phyloP scores from a whole-genome alignment of 2,113 vertebrate species.

The Eubucco bourcierii region DNA sequence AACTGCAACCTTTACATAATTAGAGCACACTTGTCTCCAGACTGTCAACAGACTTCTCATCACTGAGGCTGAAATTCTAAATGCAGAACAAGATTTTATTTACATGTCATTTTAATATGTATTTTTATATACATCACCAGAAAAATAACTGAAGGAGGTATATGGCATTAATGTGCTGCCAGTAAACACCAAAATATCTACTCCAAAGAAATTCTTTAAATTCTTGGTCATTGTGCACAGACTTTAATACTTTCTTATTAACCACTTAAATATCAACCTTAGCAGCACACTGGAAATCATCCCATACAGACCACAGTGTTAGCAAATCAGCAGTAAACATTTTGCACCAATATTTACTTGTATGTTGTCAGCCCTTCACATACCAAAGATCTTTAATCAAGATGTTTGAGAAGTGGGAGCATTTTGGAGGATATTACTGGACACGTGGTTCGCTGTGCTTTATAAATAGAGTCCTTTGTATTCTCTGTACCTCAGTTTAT shows the following conservation, averaged over 20 bases:
- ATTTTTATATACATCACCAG: not conserved
- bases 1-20: not conserved
- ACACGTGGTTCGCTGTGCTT: not conserved
- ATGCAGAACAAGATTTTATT: not conserved
- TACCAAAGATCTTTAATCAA: not conserved
- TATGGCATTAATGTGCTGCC: not conserved
- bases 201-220: not conserved
- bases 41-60: not conserved
- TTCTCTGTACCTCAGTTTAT: not conserved
- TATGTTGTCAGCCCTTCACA: not conserved
- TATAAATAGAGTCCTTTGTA: not conserved
- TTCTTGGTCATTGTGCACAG: not conserved
- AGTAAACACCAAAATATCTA: not conserved
- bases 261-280: not conserved
- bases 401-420: not conserved
- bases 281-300: not conserved
- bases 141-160: not conserved
- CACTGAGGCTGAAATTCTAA: not conserved
- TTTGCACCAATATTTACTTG: not conserved
- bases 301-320: not conserved
- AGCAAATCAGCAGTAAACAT: not conserved
- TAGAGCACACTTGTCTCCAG: not conserved
- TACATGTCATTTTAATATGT: not conserved
- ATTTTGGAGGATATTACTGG: not conserved
- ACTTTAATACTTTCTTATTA: not conserved